A percentile compares a stretch with the other conserved stretches of the same genome.
phyloP scores from a whole-genome alignment of 2,888 invertebrate genomes.

The Phyto melanocephala region DNA sequence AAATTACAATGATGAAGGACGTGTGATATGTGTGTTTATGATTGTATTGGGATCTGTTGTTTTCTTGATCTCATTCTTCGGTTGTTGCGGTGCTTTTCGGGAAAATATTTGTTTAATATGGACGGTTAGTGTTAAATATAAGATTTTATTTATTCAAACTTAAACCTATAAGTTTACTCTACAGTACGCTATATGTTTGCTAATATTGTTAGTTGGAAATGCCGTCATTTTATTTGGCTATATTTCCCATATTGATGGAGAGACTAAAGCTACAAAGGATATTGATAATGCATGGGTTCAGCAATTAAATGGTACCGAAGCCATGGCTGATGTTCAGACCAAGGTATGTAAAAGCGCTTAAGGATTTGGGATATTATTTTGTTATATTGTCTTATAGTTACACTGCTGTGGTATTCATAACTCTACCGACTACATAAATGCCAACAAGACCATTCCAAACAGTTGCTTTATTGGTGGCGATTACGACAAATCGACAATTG shows the following conservation, averaged over 20 bases:
- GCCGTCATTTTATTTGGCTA: constrained; percentile 80
- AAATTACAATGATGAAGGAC: constrained; percentile 62
- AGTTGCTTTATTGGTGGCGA: constrained; percentile 69
- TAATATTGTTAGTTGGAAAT: constrained; percentile 84
- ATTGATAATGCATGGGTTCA: constrained; percentile 79
- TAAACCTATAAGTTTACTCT: not conserved
- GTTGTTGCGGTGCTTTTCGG: constrained; percentile 92
- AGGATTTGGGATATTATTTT: constrained; percentile 56
- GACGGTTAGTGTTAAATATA: constrained; percentile 81
- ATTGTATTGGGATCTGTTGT: constrained; percentile 85
- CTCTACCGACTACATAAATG: constrained; percentile 68
- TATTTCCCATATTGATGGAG: constrained; percentile 61
- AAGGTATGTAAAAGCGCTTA: constrained; percentile 65
- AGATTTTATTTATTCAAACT: not conserved
- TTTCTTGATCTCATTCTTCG: constrained; percentile 90
- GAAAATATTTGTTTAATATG: constrained; percentile 92
- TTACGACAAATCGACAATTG: constrained; percentile 22
- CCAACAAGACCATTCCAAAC: constrained; percentile 67
- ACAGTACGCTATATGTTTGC: constrained; percentile 85
- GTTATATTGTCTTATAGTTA: constrained; percentile 79
- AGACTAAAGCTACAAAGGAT: constrained; percentile 70
- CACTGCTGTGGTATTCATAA: constrained; percentile 73
- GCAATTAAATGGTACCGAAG: constrained; percentile 66
- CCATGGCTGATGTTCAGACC: constrained; percentile 69
- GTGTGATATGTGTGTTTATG: constrained; percentile 74